These are phyloP conservation scores for Chirona hameri DNA, from an alignment of 2,888 invertebrate genomes.

Conservation along the genomic window DNA sequence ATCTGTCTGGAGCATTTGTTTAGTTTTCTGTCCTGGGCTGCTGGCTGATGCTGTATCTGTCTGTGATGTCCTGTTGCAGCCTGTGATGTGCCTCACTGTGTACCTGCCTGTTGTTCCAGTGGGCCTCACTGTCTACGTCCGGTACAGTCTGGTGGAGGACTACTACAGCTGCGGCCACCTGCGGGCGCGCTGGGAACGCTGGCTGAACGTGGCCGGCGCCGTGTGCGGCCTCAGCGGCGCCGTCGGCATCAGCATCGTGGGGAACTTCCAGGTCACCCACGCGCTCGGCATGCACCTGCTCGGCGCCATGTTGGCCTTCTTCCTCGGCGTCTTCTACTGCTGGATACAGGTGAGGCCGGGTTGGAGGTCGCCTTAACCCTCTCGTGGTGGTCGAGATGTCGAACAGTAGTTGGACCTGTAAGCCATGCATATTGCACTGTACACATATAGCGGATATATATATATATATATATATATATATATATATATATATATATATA, in stretches of 20 bases:
- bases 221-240: conserved; percentile 34
- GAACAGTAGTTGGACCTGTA: too few species aligned
- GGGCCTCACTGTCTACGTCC: conserved; percentile 47
- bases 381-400: too few species aligned
- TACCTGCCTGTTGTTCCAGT: conserved; percentile 42
- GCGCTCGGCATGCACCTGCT: conserved; percentile 33
- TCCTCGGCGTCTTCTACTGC: conserved; percentile 32
- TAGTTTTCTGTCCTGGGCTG: too few species aligned
- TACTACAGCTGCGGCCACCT: conserved; percentile 40
- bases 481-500: too few species aligned
- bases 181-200: not conserved
- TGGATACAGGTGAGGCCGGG: conserved; percentile 26
- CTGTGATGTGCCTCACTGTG: not conserved
- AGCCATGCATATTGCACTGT: too few species aligned
- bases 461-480: too few species aligned
- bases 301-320: conserved; percentile 33
- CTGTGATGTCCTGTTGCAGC: too few species aligned
- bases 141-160: conserved; percentile 49
- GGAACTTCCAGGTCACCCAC: conserved; percentile 34
- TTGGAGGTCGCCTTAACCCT: too few species aligned
- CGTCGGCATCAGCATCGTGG: conserved; percentile 35
- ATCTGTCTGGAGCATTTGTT: too few species aligned
- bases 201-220: conserved; percentile 26
- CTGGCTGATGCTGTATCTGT: too few species aligned
- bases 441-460: too few species aligned